Conservation (phyloP, 2,113 vertebrate genomes). For the Paradisaea rubra region DNA sequence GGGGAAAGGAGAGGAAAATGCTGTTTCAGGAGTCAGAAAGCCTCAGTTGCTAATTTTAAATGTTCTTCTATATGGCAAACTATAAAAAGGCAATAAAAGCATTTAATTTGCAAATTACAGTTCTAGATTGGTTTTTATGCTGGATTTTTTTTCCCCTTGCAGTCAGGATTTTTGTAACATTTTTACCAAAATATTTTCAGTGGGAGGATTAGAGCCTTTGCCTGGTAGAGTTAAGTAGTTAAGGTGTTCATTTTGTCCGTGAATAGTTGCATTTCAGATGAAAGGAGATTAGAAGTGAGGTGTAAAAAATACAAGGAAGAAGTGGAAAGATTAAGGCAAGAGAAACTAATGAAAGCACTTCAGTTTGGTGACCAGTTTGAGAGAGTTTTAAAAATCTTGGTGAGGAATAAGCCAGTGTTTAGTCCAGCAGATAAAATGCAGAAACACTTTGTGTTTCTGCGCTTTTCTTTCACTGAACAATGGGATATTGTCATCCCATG, state of each 20-base stretch:
- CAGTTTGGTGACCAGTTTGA: neutral
- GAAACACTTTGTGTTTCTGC: neutral
- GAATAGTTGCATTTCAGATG: neutral
- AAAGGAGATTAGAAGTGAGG: neutral
- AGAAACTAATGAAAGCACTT: neutral
- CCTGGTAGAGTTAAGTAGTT: neutral
- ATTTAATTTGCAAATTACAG: neutral
- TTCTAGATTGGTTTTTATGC: neutral
- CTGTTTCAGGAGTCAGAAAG: neutral
- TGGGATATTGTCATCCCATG: neutral
- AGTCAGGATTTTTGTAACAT: neutral
- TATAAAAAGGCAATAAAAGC: neutral
- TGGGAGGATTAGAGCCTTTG: neutral
- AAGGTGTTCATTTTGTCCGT: neutral
- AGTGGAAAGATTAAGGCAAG: neutral
- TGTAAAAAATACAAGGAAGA: neutral
- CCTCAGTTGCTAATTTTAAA: neutral
- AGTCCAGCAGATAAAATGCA: neutral
- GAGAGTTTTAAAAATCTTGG: neutral
- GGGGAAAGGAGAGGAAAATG: neutral
- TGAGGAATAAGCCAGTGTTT: neutral
- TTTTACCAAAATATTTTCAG: neutral
- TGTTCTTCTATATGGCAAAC: neutral
- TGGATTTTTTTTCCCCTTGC: neutral
- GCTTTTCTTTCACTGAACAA: neutral